A percentile compares a stretch with the other conserved stretches of the same genome.
These are phyloP conservation scores for Percopsis transmontana DNA, from an alignment of 2,113 vertebrate species.

Conservation along the genomic window DNA sequence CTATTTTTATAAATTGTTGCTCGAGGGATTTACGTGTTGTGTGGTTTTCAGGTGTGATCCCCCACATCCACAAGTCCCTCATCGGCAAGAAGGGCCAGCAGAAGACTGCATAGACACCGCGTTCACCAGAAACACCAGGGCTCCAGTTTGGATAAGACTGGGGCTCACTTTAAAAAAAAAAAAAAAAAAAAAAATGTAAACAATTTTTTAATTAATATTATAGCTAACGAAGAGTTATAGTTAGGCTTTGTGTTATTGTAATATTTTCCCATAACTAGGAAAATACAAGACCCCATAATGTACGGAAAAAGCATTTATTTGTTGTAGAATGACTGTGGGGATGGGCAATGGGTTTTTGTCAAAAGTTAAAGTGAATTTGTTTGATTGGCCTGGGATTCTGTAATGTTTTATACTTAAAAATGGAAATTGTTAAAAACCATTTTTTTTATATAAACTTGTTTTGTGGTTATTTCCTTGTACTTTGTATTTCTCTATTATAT, in stretches of 20 bases:
- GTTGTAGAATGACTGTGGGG: constrained; percentile 85
- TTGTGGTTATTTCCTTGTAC: constrained; percentile 71
- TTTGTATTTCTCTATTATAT: constrained; percentile 51
- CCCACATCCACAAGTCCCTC: constrained; percentile 99
- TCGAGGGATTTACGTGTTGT: neutral
- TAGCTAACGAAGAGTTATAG: constrained; percentile 79
- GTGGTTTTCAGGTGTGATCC: constrained; percentile 88
- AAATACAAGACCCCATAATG: constrained; percentile 73
- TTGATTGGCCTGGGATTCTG: constrained; percentile 86
- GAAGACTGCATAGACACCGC: constrained; percentile 88
- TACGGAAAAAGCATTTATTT: constrained; percentile 78
- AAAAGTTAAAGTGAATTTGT: constrained; percentile 76
- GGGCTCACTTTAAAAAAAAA: constrained; percentile 78
- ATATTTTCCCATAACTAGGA: constrained; percentile 72
- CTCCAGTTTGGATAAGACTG: constrained; percentile 74
- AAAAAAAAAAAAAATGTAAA: too few species aligned
- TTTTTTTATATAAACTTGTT: constrained; percentile 74
- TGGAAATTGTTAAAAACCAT: constrained; percentile 90
- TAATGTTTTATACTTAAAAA: constrained; percentile 94
- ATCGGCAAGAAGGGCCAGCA: constrained; percentile 99
- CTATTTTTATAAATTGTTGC: neutral
- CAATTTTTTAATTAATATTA: constrained; percentile 77
- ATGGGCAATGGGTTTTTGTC: constrained; percentile 78
- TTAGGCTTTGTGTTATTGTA: constrained; percentile 77
- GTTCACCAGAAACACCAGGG: constrained; percentile 60